A percentile compares a stretch with the other conserved stretches of the same genome.
Evolutionary conservation across 2,797 vertebrate species (phyloP).

Genomic region (Pangasius djambal): DNA sequence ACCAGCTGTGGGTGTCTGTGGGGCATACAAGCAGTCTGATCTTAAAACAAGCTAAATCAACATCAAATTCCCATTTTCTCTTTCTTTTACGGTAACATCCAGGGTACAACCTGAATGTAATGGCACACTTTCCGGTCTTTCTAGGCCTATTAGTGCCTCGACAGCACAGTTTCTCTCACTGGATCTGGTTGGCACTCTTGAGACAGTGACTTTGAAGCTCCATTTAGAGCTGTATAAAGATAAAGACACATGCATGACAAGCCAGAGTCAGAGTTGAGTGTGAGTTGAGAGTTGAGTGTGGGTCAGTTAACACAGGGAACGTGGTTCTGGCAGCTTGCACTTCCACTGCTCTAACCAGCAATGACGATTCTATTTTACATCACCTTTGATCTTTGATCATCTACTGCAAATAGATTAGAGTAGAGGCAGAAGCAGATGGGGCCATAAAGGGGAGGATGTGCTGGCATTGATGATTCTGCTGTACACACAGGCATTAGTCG

Average conservation of each 20-base stretch:
- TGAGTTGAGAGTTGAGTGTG: background rate
- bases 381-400: background rate
- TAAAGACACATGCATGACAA: background rate
- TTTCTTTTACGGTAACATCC: background rate
- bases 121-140: too few relatives aligned
- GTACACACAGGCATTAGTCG: background rate
- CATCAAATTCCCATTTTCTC: background rate
- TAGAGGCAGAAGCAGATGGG: background rate
- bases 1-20: background rate
- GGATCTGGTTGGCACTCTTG: background rate
- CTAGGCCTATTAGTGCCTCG: background rate
- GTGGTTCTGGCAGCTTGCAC: background rate
- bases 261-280: too few relatives aligned
- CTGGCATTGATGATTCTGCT: background rate
- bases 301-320: background rate
- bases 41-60: conserved; percentile 2
- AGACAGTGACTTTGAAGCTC: background rate
- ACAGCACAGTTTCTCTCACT: background rate
- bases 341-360: background rate
- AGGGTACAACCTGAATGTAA: too few relatives aligned
- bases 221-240: background rate
- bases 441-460: background rate
- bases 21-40: background rate
- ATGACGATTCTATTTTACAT: background rate
- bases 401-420: background rate